A percentile compares a stretch with the other conserved stretches of the same genome.
Evolutionary conservation across 2,888 invertebrate species (phyloP).

Genomic region (Andrena bucephala): DNA sequence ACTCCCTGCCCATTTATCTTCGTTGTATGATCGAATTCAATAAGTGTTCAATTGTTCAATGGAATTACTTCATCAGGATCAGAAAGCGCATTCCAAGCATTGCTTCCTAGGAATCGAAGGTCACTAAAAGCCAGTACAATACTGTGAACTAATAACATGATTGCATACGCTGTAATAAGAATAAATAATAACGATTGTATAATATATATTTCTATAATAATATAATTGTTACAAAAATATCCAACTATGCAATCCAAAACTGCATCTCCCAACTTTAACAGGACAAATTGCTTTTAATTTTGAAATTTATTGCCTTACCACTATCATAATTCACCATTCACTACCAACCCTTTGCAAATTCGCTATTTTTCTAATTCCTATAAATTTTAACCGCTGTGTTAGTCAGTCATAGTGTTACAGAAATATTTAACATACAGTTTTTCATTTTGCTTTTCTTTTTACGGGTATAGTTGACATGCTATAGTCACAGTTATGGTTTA

Average conservation of each 20-base stretch:
- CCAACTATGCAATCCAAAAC: no score
- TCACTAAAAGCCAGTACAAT: constrained; percentile 1
- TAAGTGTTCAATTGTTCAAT: constrained; percentile 18
- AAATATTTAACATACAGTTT: neutral
- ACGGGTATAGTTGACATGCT: neutral
- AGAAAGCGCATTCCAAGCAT: constrained; percentile 30
- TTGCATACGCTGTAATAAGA: neutral
- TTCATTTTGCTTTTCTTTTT: neutral
- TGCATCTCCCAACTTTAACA: no score
- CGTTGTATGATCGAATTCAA: constrained; percentile 31
- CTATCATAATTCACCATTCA: no score
- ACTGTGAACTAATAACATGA: neutral
- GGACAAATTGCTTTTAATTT: no score
- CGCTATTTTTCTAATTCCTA: neutral
- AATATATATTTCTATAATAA: no score
- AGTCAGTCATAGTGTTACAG: neutral
- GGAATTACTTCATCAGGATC: constrained; percentile 35
- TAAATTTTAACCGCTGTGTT: neutral
- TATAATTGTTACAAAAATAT: no score
- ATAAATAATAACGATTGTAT: no score
- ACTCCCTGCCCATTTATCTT: constrained; percentile 24
- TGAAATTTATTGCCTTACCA: no score
- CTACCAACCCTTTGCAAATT: neutral
- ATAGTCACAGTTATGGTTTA: neutral
- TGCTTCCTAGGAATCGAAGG: constrained; percentile 37